These are phyloP conservation scores for Metridium senile DNA, from an alignment of 92 coral and sea anemone species.

Conservation along the genomic window DNA sequence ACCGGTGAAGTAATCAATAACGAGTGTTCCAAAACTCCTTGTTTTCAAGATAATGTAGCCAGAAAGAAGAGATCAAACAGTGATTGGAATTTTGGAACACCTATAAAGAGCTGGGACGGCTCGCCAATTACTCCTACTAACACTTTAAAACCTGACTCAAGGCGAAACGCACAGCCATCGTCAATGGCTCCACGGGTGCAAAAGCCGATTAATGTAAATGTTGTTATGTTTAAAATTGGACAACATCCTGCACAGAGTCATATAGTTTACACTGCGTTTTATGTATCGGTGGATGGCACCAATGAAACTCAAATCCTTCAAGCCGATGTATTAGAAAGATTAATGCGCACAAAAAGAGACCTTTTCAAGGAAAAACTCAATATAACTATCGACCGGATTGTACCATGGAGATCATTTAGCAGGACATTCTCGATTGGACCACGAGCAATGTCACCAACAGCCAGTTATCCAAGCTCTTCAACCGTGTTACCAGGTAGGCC, in stretches of 20 bases:
- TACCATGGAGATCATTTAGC: slow-evolving; percentile 31
- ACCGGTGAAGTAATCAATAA: slow-evolving; percentile 34
- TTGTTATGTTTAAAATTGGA: slow-evolving; percentile 63
- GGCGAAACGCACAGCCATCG: slow-evolving; percentile 1
- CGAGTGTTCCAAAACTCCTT: slow-evolving; percentile 31
- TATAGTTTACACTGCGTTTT: slow-evolving; percentile 60
- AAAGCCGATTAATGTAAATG: slow-evolving; percentile 39
- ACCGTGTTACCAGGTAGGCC: slow-evolving; percentile 37
- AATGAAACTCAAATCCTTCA: slow-evolving; percentile 60
- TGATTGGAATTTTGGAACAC: slow-evolving; percentile 13
- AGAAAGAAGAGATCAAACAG: slow-evolving; percentile 12
- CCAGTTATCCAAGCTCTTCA: slow-evolving; percentile 13
- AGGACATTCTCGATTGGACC: slow-evolving; percentile 2
- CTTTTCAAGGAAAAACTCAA: slow-evolving; percentile 54
- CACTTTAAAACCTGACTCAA: slow-evolving; percentile 22
- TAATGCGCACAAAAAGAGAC: slow-evolving; percentile 54
- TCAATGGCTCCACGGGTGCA: slow-evolving; percentile 10
- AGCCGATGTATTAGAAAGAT: slow-evolving; percentile 43
- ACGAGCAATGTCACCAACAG: slow-evolving; percentile 2
- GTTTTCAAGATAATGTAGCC: slow-evolving; percentile 20
- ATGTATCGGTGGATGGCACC: slow-evolving; percentile 53
- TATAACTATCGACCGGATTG: slow-evolving; percentile 54
- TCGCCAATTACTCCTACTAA: slow-evolving; percentile 25
- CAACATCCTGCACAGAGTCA: slow-evolving; percentile 25
- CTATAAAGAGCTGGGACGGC: slow-evolving; percentile 36